Percentiles rank a stretch among this genome's conserved stretches.
Evolutionary conservation across 2,113 vertebrate genomes (phyloP).

Genomic region (Sphaerodactylus townsendi): DNA sequence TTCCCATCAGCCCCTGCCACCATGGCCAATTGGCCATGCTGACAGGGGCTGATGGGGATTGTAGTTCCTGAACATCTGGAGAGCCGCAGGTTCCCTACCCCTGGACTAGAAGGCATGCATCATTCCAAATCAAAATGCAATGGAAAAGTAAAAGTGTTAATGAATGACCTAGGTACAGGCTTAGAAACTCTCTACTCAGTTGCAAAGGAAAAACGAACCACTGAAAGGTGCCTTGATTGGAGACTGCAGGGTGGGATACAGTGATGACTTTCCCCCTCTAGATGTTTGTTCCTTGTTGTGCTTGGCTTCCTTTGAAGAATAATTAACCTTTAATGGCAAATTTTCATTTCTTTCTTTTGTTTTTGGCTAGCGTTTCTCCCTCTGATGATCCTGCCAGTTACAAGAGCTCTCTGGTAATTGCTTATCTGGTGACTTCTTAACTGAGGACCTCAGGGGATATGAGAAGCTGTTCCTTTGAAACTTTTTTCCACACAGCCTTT

Average conservation of each 20-base stretch:
- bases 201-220: slow-evolving; percentile 68
- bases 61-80: too few relatives aligned
- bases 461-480: slow-evolving; percentile 74
- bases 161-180: too few relatives aligned
- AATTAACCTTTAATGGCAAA: slow-evolving; percentile 84
- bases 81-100: too few relatives aligned
- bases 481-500: slow-evolving; percentile 75
- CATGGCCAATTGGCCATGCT: too few relatives aligned
- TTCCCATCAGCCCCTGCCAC: too few relatives aligned
- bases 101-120: too few relatives aligned
- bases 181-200: slow-evolving; percentile 45
- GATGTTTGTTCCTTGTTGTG: slow-evolving; percentile 74
- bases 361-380: slow-evolving; percentile 71
- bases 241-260: slow-evolving; percentile 70
- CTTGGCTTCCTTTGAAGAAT: slow-evolving; percentile 85
- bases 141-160: too few relatives aligned
- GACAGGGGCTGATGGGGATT: too few relatives aligned
- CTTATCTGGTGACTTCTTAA: slow-evolving; percentile 80
- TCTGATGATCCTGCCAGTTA: slow-evolving; percentile 79
- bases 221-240: slow-evolving; percentile 61
- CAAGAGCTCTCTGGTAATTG: slow-evolving; percentile 80
- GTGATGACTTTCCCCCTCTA: slow-evolving; percentile 66
- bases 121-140: too few relatives aligned
- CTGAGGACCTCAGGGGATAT: slow-evolving; percentile 76
- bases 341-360: slow-evolving; percentile 65